phyloP scores from a whole-genome alignment of 2,797 vertebrate species.

The Podargus strigoides region DNA sequence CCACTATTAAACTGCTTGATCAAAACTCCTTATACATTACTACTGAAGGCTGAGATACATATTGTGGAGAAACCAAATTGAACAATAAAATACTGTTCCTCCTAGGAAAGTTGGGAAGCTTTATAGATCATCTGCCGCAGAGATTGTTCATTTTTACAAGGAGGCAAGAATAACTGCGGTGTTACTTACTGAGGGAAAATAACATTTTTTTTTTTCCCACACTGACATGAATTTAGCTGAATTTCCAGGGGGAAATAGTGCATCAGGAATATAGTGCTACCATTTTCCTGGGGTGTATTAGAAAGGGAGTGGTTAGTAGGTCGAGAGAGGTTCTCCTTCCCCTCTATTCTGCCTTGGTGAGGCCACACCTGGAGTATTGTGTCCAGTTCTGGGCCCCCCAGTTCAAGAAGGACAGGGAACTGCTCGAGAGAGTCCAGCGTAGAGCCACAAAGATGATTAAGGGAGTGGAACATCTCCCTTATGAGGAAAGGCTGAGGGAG shows the following conservation, averaged over 20 bases:
- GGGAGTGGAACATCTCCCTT: too few relatives aligned
- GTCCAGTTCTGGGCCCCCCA: too few relatives aligned
- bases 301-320: too few relatives aligned
- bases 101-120: background rate
- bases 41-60: background rate
- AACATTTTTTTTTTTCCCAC: background rate
- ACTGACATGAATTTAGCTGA: background rate
- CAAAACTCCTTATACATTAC: background rate
- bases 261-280: background rate
- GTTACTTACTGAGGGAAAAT: background rate
- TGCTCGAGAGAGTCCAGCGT: too few relatives aligned
- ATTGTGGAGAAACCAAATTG: background rate
- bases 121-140: background rate
- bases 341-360: too few relatives aligned
- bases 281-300: too few relatives aligned
- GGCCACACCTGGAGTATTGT: too few relatives aligned
- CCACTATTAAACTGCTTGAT: background rate
- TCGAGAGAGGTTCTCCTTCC: too few relatives aligned
- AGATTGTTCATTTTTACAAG: background rate
- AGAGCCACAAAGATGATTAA: too few relatives aligned
- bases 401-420: too few relatives aligned
- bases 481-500: too few relatives aligned
- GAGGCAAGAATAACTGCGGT: background rate
- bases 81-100: background rate
- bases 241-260: background rate